Evolutionary conservation across 2,797 vertebrate species (phyloP).

Genomic region (Hippocampus kuda): DNA sequence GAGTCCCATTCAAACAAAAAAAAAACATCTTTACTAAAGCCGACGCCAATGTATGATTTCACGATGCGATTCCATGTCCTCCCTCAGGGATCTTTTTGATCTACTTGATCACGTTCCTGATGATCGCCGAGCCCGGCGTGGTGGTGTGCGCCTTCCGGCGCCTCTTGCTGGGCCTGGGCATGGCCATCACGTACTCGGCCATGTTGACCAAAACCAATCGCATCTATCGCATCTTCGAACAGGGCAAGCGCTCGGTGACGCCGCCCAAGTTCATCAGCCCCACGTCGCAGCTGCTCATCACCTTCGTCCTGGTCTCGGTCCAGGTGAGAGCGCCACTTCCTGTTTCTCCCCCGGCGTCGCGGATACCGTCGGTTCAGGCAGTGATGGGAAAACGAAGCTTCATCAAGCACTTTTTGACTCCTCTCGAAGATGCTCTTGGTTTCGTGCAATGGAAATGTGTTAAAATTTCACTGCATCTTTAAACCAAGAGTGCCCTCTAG

Average conservation of each 20-base stretch:
- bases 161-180: conserved; percentile 79
- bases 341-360: neutral
- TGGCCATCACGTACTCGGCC: conserved; percentile 81
- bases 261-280: conserved; percentile 90
- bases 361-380: neutral
- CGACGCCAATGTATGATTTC: neutral
- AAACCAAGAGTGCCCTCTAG: no score
- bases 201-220: conserved; percentile 87
- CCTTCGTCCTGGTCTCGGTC: conserved; percentile 75
- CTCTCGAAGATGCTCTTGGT: no score
- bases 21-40: neutral
- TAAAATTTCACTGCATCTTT: no score
- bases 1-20: neutral
- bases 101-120: conserved; percentile 83
- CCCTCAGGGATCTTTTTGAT: conserved; percentile 69
- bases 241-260: conserved; percentile 79
- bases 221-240: conserved; percentile 87
- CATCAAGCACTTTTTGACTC: no score
- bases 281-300: conserved; percentile 78
- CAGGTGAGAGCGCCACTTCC: conserved; percentile 57
- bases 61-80: neutral
- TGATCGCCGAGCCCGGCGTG: conserved; percentile 80
- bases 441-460: no score
- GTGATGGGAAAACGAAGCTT: no score
- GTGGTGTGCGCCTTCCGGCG: conserved; percentile 72